Evolutionary conservation across 2,888 invertebrate species (phyloP).

Genomic region (Amphipoea lucens): DNA sequence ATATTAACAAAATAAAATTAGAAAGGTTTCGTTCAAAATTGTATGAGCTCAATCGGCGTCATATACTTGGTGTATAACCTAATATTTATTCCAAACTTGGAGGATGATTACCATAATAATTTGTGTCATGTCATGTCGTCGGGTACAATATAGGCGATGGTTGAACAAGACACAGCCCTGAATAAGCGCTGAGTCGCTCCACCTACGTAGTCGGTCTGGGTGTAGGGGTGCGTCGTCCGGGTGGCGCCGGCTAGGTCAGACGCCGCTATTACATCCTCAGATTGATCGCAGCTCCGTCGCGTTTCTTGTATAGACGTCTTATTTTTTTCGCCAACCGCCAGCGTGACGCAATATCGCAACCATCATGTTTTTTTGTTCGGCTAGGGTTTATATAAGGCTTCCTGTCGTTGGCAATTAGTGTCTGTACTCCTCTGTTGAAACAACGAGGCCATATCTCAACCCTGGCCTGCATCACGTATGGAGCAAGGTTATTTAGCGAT

Average conservation of each 20-base stretch:
- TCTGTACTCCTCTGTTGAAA: conserved; percentile 55
- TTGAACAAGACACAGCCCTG: conserved; percentile 65
- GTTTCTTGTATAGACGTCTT: conserved; percentile 76
- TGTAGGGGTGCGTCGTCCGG: conserved; percentile 78
- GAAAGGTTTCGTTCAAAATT: conserved; percentile 48
- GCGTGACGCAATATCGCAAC: conserved; percentile 63
- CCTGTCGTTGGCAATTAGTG: conserved; percentile 75
- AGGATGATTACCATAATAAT: conserved; percentile 73
- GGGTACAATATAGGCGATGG: conserved; percentile 65
- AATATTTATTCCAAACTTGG: conserved; percentile 59
- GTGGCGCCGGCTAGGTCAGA: conserved; percentile 87
- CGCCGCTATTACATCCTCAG: conserved; percentile 84
- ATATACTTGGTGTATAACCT: conserved; percentile 36
- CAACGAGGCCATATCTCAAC: conserved; percentile 62
- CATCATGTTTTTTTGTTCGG: conserved; percentile 69
- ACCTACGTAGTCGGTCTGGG: conserved; percentile 71
- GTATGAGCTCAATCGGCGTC: conserved; percentile 41
- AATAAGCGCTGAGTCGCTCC: conserved; percentile 72
- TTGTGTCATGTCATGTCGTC: conserved; percentile 71
- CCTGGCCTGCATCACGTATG: conserved; percentile 67
- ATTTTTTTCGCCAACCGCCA: conserved; percentile 72
- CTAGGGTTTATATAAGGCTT: conserved; percentile 79
- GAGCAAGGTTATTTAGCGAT: conserved; percentile 62
- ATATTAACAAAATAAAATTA: conserved; percentile 50
- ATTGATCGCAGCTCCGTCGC: conserved; percentile 86